These are phyloP conservation scores for Trissolcus basalis DNA, from an alignment of 1,140 invertebrate genomes.

Conservation along the genomic window DNA sequence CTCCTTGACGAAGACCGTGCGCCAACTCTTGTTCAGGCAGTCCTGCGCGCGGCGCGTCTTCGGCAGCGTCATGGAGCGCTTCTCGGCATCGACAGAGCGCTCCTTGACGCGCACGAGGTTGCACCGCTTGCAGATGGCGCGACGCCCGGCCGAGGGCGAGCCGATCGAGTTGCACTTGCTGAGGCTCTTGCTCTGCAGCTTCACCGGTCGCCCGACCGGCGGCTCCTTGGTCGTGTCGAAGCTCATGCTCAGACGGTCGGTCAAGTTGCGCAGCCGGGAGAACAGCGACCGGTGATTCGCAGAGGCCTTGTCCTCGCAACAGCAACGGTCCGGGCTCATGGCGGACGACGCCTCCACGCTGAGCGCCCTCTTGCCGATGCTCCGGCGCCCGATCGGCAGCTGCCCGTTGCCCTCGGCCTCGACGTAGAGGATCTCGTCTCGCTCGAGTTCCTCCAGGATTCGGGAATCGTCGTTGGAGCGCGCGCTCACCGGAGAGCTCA, in stretches of 20 bases:
- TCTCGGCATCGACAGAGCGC: conserved; percentile 60
- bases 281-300: conserved; percentile 67
- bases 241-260: conserved; percentile 70
- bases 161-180: conserved; percentile 68
- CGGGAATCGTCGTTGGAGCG: conserved; percentile 67
- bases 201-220: conserved; percentile 57
- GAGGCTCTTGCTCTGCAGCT: conserved; percentile 60
- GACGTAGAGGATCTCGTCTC: conserved; percentile 58
- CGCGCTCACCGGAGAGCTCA: conserved; percentile 69
- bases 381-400: conserved; percentile 14
- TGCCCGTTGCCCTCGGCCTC: conserved; percentile 46
- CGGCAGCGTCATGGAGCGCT: conserved; percentile 70
- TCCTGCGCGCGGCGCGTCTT: conserved; percentile 68
- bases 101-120: conserved; percentile 63
- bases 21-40: conserved; percentile 70
- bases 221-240: conserved; percentile 71
- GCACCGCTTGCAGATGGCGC: conserved; percentile 67
- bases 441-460: conserved; percentile 68
- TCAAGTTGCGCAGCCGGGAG: conserved; percentile 69
- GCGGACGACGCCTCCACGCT: conserved; percentile 17
- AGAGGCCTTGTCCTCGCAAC: conserved; percentile 66
- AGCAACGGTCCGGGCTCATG: conserved; percentile 50
- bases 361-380: conserved; percentile 26
- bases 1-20: conserved; percentile 70
- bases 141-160: conserved; percentile 28